A percentile compares a stretch with the other conserved stretches of the same genome.
phyloP scores from a whole-genome alignment of 2,113 vertebrate genomes.

The Colinus virginianus region DNA sequence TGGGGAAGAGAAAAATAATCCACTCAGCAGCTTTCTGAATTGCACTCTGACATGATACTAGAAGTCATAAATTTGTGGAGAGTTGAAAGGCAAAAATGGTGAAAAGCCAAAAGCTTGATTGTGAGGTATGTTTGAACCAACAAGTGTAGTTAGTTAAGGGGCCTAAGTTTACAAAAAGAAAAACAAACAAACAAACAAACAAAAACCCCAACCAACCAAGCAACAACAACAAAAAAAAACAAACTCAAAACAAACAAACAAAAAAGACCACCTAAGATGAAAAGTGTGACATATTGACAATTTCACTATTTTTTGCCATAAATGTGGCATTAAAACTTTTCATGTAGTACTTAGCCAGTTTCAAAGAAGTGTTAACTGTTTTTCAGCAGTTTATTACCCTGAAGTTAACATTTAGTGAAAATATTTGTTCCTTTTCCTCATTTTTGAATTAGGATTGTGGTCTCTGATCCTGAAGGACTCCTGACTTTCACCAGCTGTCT shows the following conservation, averaged over 20 bases:
- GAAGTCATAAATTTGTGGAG: slow-evolving; percentile 44
- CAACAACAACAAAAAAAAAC: too few relatives aligned
- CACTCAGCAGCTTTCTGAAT: slow-evolving; percentile 9
- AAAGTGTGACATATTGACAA: neutral
- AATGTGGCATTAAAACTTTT: neutral
- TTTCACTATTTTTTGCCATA: neutral
- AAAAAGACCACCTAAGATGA: rapidly evolving
- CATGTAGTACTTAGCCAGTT: neutral
- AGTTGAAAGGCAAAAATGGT: slow-evolving; percentile 1
- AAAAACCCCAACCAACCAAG: too few relatives aligned
- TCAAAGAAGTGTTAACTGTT: neutral
- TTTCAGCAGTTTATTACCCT: neutral
- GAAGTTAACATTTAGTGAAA: neutral
- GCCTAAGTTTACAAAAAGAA: neutral
- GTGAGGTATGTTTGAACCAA: neutral
- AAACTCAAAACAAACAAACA: too few relatives aligned
- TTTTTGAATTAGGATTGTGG: neutral
- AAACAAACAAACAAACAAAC: too few relatives aligned
- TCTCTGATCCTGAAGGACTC: neutral
- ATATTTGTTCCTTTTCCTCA: neutral
- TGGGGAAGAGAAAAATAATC: neutral
- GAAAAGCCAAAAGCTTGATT: neutral
- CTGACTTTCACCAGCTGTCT: neutral
- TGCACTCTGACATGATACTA: neutral
- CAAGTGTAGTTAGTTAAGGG: neutral